Evolutionary conservation across 2,797 vertebrate species (phyloP).

Genomic region (Paramormyrops hopkinsi): DNA sequence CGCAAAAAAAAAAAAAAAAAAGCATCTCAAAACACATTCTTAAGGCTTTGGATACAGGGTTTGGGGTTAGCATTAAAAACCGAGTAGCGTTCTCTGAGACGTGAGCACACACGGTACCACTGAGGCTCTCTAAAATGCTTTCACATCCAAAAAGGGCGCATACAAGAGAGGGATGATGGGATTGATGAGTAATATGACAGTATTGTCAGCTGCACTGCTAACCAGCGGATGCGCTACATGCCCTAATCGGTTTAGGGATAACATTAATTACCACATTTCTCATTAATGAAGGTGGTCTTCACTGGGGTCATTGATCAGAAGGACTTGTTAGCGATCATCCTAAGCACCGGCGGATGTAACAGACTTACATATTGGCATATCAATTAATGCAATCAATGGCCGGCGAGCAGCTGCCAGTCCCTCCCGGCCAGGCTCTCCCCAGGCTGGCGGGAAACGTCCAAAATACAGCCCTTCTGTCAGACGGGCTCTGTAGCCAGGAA

Average conservation of each 20-base stretch:
- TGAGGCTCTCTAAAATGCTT: not conserved
- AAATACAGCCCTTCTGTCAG: conserved; percentile 62
- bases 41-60: not conserved
- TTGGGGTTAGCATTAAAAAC: not conserved
- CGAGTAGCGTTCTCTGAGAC: not conserved
- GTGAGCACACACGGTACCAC: not conserved
- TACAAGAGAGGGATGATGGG: not conserved
- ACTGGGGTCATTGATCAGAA: conserved; percentile 99
- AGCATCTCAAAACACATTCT: not conserved
- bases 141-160: not conserved
- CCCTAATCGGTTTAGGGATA: conserved; percentile 96
- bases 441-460: not conserved
- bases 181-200: conserved; percentile 47
- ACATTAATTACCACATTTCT: conserved; percentile 99
- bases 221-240: conserved; percentile 64
- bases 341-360: conserved; percentile 98
- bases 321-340: conserved; percentile 96
- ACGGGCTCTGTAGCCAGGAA: conserved; percentile 52
- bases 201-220: conserved; percentile 57
- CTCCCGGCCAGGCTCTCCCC: conserved; percentile 43
- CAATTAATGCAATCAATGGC: conserved; percentile 99
- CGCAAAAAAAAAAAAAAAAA: not conserved
- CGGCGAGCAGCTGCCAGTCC: conserved; percentile 87
- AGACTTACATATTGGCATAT: conserved; percentile 99
- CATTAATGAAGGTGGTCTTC: conserved; percentile 99